Conservation (phyloP, 1,140 invertebrate species). For the Drosophila chauvacae region DNA sequence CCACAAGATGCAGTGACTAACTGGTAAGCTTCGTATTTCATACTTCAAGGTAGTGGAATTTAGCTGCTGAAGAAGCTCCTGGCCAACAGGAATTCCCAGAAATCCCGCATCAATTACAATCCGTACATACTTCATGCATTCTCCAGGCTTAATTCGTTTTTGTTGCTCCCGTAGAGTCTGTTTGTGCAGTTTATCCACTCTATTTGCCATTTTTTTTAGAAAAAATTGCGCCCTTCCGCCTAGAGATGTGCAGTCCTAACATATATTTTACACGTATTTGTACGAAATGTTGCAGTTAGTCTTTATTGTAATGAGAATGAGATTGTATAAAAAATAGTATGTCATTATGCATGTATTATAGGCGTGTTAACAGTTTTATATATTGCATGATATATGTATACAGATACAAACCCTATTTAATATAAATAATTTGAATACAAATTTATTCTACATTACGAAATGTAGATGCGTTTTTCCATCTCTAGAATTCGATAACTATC, state of each 20-base stretch:
- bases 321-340: too few species aligned
- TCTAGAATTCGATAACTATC: not conserved
- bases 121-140: slow-evolving; percentile 86
- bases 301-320: too few species aligned
- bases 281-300: too few species aligned
- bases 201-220: slow-evolving; percentile 45
- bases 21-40: slow-evolving; percentile 55
- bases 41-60: slow-evolving; percentile 52
- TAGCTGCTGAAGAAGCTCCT: slow-evolving; percentile 47
- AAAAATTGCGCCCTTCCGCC: slow-evolving; percentile 1
- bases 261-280: too few species aligned
- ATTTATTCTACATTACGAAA: not conserved
- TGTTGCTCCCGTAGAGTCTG: slow-evolving; percentile 72
- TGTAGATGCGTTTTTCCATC: not conserved
- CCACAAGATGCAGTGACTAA: slow-evolving; percentile 84
- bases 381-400: too few species aligned
- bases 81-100: slow-evolving; percentile 32
- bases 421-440: not conserved
- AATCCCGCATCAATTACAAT: slow-evolving; percentile 84
- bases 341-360: too few species aligned
- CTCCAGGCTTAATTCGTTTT: slow-evolving; percentile 85
- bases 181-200: slow-evolving; percentile 71
- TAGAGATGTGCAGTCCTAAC: not conserved
- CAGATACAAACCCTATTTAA: not conserved
- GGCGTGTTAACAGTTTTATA: too few species aligned